Base-by-base conservation (phyloP, 2,888 invertebrate species). In the Muschampia staudingeri region DNA sequence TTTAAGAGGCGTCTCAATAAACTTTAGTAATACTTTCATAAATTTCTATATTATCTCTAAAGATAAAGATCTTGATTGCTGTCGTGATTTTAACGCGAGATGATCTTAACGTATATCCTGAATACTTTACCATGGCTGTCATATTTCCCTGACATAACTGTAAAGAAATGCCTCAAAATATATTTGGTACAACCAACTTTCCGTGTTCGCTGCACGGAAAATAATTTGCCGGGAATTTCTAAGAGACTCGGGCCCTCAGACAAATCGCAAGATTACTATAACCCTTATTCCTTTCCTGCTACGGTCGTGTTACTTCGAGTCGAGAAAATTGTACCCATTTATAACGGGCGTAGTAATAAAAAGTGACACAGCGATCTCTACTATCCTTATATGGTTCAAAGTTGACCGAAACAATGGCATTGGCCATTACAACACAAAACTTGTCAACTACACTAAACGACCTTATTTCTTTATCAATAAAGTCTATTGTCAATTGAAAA, bases 331-430 rank as follows among this genome's bases (percentile, higher is more conserved):
- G 83, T 83, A 83, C 73, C 70, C 82, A 84, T 87, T 86, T 86
- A 87, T 91, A 91, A 91, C 91, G 90, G 90, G 82, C 52, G 44
- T 79, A 71, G 81, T 61, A 82, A 86, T 83, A 85, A 89, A 88
- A 88, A 87, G 87, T 91, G 89, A 89, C 88, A 89, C 87, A 87
- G 88, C 86, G 87, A 88, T 88, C 85, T 87, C 87, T 87, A 73
- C 81, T 85, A 84, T 85, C 93, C 92, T 88, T 93, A 91, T 92
- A 91, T 86, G 91, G 94, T 91, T 91, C 92, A 93, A 92, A 93
- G 91, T 93, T 92, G 88, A 91, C 92, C 90, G 88, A 91, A 90
- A 91, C 90, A 89, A 90, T 89, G 87, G 85, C 88, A 91, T 81
- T 81, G 81, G 44, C 76, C 69, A 76, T 80, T 76, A 76, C 80